phyloP scores from a whole-genome alignment of 2,113 vertebrate species.

The Lagopus leucura region DNA sequence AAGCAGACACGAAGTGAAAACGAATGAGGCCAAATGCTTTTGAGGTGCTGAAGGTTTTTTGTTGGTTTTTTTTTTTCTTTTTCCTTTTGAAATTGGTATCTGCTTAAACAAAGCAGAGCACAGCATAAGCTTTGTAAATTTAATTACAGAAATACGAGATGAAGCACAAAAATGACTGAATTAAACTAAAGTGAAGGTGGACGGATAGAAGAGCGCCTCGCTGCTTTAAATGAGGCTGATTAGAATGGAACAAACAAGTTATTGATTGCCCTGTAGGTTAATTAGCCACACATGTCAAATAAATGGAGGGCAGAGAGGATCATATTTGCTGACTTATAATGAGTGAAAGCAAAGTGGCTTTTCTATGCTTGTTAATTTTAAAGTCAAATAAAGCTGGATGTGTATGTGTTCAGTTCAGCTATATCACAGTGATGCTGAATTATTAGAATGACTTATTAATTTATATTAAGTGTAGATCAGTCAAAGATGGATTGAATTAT shows the following conservation, averaged over 20 bases:
- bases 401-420: not conserved
- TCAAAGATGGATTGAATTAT: not conserved
- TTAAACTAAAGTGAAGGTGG: slow-evolving; percentile 34
- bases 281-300: slow-evolving; percentile 28
- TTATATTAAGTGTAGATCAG: not conserved
- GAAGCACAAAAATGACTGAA: slow-evolving; percentile 27
- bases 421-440: not conserved
- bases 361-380: not conserved
- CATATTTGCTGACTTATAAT: not conserved
- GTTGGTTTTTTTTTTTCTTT: not conserved
- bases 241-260: slow-evolving; percentile 28
- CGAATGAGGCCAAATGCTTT: not conserved
- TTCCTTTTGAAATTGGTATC: not conserved
- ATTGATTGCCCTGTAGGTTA: slow-evolving; percentile 6
- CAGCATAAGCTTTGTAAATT: not conserved
- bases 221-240: slow-evolving; percentile 44
- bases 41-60: not conserved
- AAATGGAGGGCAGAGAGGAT: slow-evolving; percentile 10
- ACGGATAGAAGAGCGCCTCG: slow-evolving; percentile 13
- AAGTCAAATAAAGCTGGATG: not conserved
- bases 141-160: slow-evolving; percentile 46
- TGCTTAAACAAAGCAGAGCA: slow-evolving; percentile 41
- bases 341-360: not conserved
- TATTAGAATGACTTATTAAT: not conserved
- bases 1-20: not conserved